Percentiles rank a stretch among this genome's conserved stretches.
phyloP scores from a whole-genome alignment of 2,888 invertebrate species.

The Tubiluchus corallicola region DNA sequence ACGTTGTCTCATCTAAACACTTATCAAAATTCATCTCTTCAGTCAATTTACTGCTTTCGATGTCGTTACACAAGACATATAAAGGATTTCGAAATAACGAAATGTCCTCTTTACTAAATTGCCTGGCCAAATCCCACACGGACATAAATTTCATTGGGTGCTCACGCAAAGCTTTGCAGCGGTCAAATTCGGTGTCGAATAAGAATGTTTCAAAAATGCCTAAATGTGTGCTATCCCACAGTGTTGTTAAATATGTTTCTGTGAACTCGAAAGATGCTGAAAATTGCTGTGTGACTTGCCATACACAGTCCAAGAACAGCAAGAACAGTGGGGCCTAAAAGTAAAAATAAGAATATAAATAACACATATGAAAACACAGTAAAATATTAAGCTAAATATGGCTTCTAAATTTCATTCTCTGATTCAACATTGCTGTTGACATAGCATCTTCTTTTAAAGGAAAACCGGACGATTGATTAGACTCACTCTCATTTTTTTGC shows the following conservation, averaged over 20 bases:
- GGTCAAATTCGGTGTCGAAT: slow-evolving; percentile 63
- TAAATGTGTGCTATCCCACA: slow-evolving; percentile 75
- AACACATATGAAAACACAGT: too few species aligned
- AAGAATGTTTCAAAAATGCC: slow-evolving; percentile 82
- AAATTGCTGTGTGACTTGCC: slow-evolving; percentile 74
- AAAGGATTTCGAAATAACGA: slow-evolving; percentile 67
- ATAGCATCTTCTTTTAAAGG: too few species aligned
- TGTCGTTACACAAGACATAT: slow-evolving; percentile 26
- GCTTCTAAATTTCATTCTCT: too few species aligned
- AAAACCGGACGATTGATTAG: too few species aligned
- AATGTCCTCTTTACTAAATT: slow-evolving; percentile 60
- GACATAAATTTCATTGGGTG: too few species aligned
- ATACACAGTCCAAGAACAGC: slow-evolving; percentile 76
- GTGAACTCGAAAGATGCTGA: slow-evolving; percentile 77
- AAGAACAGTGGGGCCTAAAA: slow-evolving; percentile 65
- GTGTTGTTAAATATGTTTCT: slow-evolving; percentile 69
- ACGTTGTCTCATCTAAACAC: too few species aligned
- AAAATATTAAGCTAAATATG: too few species aligned
- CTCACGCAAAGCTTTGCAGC: slow-evolving; percentile 45
- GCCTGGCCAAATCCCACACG: too few species aligned
- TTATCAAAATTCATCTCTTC: slow-evolving; percentile 14
- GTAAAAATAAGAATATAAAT: too few species aligned
- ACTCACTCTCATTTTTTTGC: too few species aligned
- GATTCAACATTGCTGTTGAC: too few species aligned
- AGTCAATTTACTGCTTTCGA: neutral